Evolutionary conservation across 2,113 vertebrate species (phyloP).

Genomic region (Bujurquina vittata): DNA sequence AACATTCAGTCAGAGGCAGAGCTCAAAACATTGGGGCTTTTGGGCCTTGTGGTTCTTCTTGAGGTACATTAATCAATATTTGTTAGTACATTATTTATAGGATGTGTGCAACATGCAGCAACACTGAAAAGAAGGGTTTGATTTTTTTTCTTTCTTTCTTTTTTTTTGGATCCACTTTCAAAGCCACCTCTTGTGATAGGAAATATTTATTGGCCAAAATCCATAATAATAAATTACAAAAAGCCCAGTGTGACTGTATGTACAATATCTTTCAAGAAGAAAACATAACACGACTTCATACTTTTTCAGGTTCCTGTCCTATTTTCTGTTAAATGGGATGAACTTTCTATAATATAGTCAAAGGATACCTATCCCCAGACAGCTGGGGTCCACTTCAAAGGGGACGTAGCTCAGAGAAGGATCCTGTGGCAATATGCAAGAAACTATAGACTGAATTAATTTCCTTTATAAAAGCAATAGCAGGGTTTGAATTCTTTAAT

Average conservation of each 20-base stretch:
- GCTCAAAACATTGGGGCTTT: constrained; percentile 55
- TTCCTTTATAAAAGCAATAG: constrained; percentile 47
- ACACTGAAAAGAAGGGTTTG: not conserved
- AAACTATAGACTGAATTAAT: constrained; percentile 51
- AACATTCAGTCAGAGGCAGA: constrained; percentile 50
- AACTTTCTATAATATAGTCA: constrained; percentile 3
- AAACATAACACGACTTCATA: not conserved
- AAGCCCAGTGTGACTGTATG: not conserved
- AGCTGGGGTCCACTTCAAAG: constrained; percentile 16
- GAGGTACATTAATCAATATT: constrained; percentile 70
- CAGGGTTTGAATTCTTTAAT: constrained; percentile 68
- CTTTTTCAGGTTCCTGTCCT: constrained; percentile 6
- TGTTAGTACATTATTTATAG: constrained; percentile 66
- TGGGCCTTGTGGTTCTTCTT: constrained; percentile 47
- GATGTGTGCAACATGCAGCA: constrained; percentile 26
- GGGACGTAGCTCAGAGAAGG: not conserved
- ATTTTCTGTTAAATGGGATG: constrained; percentile 34
- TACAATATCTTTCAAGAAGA: not conserved
- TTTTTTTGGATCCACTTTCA: not conserved
- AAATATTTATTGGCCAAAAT: not conserved
- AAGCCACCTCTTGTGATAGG: not conserved
- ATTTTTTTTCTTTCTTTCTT: not conserved
- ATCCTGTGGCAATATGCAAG: constrained; percentile 22
- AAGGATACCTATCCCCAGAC: not conserved
- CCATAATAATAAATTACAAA: not conserved